phyloP scores from a whole-genome alignment of 2,888 invertebrate genomes.

The Carabus problematicus region DNA sequence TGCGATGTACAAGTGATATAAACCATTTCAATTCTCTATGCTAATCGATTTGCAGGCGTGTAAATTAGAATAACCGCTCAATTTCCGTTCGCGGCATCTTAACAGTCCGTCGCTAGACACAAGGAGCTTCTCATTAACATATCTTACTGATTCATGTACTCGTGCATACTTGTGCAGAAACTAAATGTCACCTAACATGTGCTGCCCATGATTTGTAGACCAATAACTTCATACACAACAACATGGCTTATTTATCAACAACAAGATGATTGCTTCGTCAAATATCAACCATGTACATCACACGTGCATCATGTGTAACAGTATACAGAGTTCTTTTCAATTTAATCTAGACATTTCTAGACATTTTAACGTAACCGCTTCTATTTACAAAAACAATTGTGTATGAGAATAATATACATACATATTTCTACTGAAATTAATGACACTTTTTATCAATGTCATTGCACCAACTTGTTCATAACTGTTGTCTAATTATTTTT shows the following conservation, averaged over 20 bases:
- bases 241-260: too few relatives aligned
- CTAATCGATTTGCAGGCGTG: slow-evolving; percentile 36
- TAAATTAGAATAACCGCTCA: slow-evolving; percentile 39
- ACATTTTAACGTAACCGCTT: too few relatives aligned
- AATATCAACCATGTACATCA: too few relatives aligned
- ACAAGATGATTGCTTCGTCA: too few relatives aligned
- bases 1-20: not conserved
- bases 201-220: slow-evolving; percentile 22
- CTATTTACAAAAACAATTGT: too few relatives aligned
- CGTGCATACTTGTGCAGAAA: slow-evolving; percentile 20
- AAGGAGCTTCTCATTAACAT: slow-evolving; percentile 23
- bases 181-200: slow-evolving; percentile 30
- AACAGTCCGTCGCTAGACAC: slow-evolving; percentile 15
- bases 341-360: too few relatives aligned
- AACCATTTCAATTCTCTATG: not conserved
- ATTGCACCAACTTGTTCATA: too few relatives aligned
- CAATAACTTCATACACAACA: slow-evolving; percentile 19
- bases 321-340: too few relatives aligned
- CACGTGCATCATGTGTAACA: too few relatives aligned
- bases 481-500: not conserved
- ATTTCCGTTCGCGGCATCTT: slow-evolving; percentile 32
- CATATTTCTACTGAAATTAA: too few relatives aligned
- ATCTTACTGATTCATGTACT: slow-evolving; percentile 26
- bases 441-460: too few relatives aligned
- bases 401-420: too few relatives aligned